A percentile compares a stretch with the other conserved stretches of the same genome.
phyloP scores from a whole-genome alignment of 1,140 invertebrate species.

The Tribolium madens region DNA sequence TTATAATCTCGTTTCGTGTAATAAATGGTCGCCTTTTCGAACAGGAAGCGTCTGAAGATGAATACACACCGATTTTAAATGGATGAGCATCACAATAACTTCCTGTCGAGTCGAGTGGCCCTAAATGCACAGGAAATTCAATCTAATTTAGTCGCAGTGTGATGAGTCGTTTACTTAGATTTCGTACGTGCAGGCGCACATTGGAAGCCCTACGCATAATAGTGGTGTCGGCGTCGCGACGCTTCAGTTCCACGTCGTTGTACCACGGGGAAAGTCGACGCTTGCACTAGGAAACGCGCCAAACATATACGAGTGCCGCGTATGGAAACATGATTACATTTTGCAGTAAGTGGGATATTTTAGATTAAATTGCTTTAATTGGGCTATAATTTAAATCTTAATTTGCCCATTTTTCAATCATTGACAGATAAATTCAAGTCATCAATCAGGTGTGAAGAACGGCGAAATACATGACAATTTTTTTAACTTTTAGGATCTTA shows the following conservation, averaged over 20 bases:
- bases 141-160: slow-evolving; percentile 6
- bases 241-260: not conserved
- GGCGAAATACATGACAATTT: not conserved
- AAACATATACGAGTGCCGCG: not conserved
- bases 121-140: slow-evolving; percentile 40
- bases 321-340: not conserved
- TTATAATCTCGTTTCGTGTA: slow-evolving; percentile 32
- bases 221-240: slow-evolving; percentile 28
- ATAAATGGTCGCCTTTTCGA: slow-evolving; percentile 26
- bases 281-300: not conserved
- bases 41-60: slow-evolving; percentile 24
- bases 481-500: not conserved
- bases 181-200: slow-evolving; percentile 31
- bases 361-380: not conserved
- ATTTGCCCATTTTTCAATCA: not conserved
- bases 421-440: too few species aligned
- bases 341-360: not conserved
- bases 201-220: slow-evolving; percentile 10
- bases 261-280: not conserved
- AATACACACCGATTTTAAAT: slow-evolving; percentile 10
- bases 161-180: slow-evolving; percentile 16
- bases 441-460: not conserved
- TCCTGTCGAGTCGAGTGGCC: slow-evolving; percentile 2
- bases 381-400: not conserved
- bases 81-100: slow-evolving; percentile 25